Conservation (phyloP, 2,113 vertebrate genomes). For the Amblyopsis rosae region DNA sequence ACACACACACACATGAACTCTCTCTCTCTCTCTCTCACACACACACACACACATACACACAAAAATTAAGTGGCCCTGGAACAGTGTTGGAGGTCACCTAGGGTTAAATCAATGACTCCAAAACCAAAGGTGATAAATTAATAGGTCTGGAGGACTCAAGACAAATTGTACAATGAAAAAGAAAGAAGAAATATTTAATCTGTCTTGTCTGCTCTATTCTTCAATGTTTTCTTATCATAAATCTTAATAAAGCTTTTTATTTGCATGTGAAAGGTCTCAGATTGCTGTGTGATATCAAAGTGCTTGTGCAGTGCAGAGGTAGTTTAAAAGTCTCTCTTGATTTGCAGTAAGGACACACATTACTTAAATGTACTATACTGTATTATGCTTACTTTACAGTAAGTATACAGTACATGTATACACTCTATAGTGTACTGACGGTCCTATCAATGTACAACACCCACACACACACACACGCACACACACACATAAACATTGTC, state of each 20-base stretch:
- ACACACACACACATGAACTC: neutral
- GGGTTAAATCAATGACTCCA: constrained; percentile 73
- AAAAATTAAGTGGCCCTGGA: constrained; percentile 67
- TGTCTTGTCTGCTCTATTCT: constrained; percentile 56
- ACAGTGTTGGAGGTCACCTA: constrained; percentile 65
- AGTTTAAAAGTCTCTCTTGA: neutral
- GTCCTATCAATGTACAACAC: too few relatives aligned
- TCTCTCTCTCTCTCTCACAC: neutral
- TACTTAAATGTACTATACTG: too few relatives aligned
- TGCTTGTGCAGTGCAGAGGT: constrained; percentile 50
- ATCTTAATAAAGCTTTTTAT: constrained; percentile 71
- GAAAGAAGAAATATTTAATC: constrained; percentile 61
- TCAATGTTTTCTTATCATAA: constrained; percentile 73
- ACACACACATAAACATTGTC: too few relatives aligned
- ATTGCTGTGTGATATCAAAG: constrained; percentile 48
- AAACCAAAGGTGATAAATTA: constrained; percentile 83
- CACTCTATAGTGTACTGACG: too few relatives aligned
- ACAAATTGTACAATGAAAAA: constrained; percentile 75
- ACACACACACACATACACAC: constrained; percentile 4
- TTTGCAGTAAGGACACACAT: too few relatives aligned
- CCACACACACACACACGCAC: too few relatives aligned
- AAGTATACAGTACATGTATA: too few relatives aligned
- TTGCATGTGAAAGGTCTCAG: constrained; percentile 48
- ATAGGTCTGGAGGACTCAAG: constrained; percentile 55
- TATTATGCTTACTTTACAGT: too few relatives aligned